Conservation (phyloP, 1,140 invertebrate species). For the Heliconius eleuchia region DNA sequence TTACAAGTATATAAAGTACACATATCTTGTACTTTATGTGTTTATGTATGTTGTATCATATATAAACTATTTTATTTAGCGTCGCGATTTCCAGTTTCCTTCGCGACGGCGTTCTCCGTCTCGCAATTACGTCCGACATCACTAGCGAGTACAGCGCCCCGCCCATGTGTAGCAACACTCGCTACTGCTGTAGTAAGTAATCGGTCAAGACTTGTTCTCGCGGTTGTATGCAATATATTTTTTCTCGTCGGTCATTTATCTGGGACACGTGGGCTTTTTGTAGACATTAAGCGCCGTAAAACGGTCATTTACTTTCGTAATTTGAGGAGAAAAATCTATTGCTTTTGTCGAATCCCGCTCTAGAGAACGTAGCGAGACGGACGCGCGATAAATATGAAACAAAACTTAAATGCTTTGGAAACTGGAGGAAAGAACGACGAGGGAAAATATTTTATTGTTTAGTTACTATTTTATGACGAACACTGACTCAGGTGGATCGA, state of each 20-base stretch:
- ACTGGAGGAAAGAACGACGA: neutral
- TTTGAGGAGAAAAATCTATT: constrained; percentile 27
- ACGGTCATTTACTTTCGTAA: constrained; percentile 33
- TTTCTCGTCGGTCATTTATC: constrained; percentile 25
- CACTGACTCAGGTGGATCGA: neutral
- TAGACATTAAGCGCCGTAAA: constrained; percentile 32
- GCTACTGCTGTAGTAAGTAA: neutral
- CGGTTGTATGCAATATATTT: too few species aligned
- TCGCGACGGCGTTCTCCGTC: too few species aligned
- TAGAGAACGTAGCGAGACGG: neutral
- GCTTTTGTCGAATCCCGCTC: constrained; percentile 18
- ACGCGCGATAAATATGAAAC: constrained; percentile 6
- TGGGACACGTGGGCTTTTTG: constrained; percentile 32
- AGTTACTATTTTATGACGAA: neutral
- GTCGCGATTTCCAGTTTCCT: too few species aligned
- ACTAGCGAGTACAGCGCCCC: neutral
- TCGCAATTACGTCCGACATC: constrained; percentile 8
- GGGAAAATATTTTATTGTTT: neutral
- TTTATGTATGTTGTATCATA: too few species aligned
- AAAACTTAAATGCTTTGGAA: neutral
- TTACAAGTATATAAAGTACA: too few species aligned
- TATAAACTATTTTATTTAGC: too few species aligned
- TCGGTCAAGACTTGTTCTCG: neutral
- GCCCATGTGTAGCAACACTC: too few species aligned
- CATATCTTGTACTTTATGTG: too few species aligned